Base-by-base conservation (phyloP, 2,113 vertebrate genomes). In the Oceanites oceanicus region DNA sequence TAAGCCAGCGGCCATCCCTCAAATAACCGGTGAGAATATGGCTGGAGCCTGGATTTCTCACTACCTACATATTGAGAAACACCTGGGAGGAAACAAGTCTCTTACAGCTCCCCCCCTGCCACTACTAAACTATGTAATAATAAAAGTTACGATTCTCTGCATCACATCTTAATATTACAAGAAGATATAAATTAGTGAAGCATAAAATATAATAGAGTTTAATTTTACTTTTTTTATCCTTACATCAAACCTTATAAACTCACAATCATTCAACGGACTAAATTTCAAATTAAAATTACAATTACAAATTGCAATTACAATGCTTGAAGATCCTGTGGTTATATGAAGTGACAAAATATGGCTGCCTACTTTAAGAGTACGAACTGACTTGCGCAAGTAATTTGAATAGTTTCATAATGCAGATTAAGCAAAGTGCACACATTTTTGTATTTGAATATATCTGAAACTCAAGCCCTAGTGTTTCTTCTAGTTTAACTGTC, bases 171-270 rank as follows among this genome's bases (percentile, higher is more conserved):
- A 49, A 34, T 65, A 72, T 81, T 84, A 80, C 44, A 73, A 36
- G 15, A 90, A 78, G 12, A 75, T 84, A 95, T 40, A 95, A 95
- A 76, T 95, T 94, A 95, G 50, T 83, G 62, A 95, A 96, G 86
- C 81, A 76, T 92, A 89, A 88, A 87, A 93, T 80, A 88, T 5
- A 93, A 47, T 2, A 74, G 44, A 78, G 63, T 75, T 62, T 58
- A 36, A 76, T 82, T 91, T 72, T 81, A 34, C 58, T 70, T 92
- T 82, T 50, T 36, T 27, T 32, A 52, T 91, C 93, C 63, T 65
- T 85, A 66, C 6, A 34, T 70, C 21, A 90, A 91, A 68, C 73
- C 40, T 91, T 86, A 86, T 5, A 81, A 96, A 89, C 40, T 91
- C 67, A 50, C 70, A 84, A 65, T 65, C 49, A 34, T 27, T 63